Evolutionary conservation across 2,888 invertebrate genomes (phyloP), one percentile per base, ranked within the genome.

Genomic region (Drosophila eohydei): DNA sequence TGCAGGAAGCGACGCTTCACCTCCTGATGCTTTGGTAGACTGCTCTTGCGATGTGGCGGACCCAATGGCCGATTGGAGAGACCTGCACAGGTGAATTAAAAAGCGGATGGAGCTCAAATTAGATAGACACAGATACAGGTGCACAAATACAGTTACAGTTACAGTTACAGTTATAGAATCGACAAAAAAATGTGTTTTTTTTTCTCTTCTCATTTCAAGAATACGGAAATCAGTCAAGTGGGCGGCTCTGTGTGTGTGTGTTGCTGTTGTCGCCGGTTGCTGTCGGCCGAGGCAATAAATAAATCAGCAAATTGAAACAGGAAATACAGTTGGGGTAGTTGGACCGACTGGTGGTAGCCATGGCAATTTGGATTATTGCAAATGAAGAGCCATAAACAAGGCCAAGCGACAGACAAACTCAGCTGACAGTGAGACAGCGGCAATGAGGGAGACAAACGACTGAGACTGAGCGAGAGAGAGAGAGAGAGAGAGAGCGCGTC

Each of bases 21-120:
- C 81, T 93, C 93, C 78, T 92, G 92, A 90, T 93, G 93, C 91
- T 93, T 93, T 91, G 93, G 93, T 91, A 93, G 82, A 91, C 93
- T 93, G 87, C 91, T 93, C 90, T 93, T 93, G 79, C 93, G 93
- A 89, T 93, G 91, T 66, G 93, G 91, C 76, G 93, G 92, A 60
- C 92, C 92, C 82, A 92, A 77, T 40, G 93, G 93, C 71, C 93
- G 92, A 78, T 92, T 92, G 59, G 93, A 92, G 76, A 93, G 89
- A 80, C 93, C 93, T 93, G 63, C 80, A 2, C 16, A 56, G 7
- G 43, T 11, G 50, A 34, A 16, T 50, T 32, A 21, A 67, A 7
- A 41, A 51, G 21, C 52, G 32, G 14, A 44, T 28, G n/a, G 14
- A 51, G 59, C 14, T 5, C 11, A 34, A 51, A 56, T 65, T 48